Evolutionary conservation across 2,888 invertebrate genomes (phyloP).

Genomic region (Salpingus planirostris): DNA sequence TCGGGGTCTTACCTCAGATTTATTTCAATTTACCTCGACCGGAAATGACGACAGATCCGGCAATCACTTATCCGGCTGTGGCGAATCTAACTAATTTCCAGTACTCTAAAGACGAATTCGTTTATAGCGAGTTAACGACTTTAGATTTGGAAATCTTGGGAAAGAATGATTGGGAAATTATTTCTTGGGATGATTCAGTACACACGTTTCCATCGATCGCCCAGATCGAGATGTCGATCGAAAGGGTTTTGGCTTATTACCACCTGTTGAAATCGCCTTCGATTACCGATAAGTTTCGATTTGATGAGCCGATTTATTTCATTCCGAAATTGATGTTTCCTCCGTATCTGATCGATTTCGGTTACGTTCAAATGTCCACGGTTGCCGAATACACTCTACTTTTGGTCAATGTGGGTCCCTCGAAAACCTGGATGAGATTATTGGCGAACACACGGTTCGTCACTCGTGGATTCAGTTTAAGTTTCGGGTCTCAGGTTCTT

Average conservation of each 20-base stretch:
- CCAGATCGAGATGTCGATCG: slow-evolving; percentile 55
- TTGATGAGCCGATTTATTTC: slow-evolving; percentile 27
- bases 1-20: slow-evolving; percentile 52
- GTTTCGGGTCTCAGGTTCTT: slow-evolving; percentile 33
- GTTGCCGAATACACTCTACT: too few relatives aligned
- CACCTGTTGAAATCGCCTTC: slow-evolving; percentile 42
- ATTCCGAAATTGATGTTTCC: slow-evolving; percentile 46
- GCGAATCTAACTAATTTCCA: slow-evolving; percentile 4
- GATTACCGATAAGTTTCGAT: slow-evolving; percentile 33
- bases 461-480: slow-evolving; percentile 30
- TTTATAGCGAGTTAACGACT: slow-evolving; percentile 2
- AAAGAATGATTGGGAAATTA: slow-evolving; percentile 19
- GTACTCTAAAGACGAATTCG: slow-evolving; percentile 9
- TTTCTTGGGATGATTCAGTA: slow-evolving; percentile 12
- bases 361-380: too few relatives aligned
- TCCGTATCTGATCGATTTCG: slow-evolving; percentile 50
- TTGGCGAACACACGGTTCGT: slow-evolving; percentile 19
- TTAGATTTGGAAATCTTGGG: slow-evolving; percentile 2
- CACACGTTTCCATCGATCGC: slow-evolving; percentile 41
- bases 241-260: slow-evolving; percentile 45
- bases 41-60: background rate
- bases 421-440: slow-evolving; percentile 41
- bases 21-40: slow-evolving; percentile 44
- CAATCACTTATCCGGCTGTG: slow-evolving; percentile 17
- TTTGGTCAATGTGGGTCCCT: slow-evolving; percentile 50